A percentile compares a stretch with the other conserved stretches of the same genome.
These are phyloP conservation scores for Zoanthus solanderi DNA, from an alignment of 92 coral and sea anemone genomes.

Conservation along the genomic window DNA sequence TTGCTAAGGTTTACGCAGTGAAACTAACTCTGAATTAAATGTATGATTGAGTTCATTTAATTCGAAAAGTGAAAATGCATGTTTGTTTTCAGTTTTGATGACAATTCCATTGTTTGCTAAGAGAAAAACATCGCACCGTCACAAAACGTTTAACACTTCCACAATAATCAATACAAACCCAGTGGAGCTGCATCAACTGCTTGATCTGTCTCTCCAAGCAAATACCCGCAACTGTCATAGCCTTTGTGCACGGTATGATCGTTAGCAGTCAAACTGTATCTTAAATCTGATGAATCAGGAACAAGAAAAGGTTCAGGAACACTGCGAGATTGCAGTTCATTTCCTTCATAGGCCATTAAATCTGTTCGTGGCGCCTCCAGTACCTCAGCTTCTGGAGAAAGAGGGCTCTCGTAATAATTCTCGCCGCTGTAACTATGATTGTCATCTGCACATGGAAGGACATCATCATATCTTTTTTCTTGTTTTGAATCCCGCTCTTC, in stretches of 20 bases:
- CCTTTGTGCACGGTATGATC: neutral
- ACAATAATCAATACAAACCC: constrained; percentile 9
- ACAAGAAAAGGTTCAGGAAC: neutral
- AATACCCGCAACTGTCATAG: neutral
- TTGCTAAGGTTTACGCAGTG: no score
- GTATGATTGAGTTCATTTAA: no score
- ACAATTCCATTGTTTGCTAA: neutral
- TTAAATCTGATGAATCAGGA: neutral
- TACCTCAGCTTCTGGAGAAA: neutral
- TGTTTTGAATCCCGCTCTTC: neutral
- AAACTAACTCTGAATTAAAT: no score
- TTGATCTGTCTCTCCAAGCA: neutral
- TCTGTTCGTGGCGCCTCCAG: neutral
- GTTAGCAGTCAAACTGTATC: neutral
- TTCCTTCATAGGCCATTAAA: neutral
- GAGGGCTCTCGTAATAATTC: neutral
- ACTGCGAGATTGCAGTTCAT: neutral
- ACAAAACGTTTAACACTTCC: neutral
- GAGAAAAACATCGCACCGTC: neutral
- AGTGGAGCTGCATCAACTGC: neutral
- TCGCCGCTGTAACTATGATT: neutral
- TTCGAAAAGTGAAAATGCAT: no score
- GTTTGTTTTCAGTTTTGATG: no score
- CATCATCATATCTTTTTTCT: neutral
- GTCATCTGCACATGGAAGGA: neutral